Percentiles rank a stretch among this genome's conserved stretches.
Evolutionary conservation across 2,888 invertebrate genomes (phyloP).

Genomic region (Hyppa rectilinea): DNA sequence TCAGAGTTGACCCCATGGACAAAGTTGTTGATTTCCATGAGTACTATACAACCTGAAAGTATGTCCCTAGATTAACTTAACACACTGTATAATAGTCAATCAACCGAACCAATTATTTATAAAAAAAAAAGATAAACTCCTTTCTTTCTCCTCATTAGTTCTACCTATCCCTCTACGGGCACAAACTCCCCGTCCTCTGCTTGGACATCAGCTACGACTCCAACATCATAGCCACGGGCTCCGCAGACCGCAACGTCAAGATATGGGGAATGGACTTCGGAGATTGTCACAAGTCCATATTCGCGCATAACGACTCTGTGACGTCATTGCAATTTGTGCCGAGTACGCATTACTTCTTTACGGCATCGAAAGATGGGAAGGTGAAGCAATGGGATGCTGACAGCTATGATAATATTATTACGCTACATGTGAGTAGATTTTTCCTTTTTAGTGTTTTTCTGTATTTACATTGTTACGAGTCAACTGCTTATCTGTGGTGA

Average conservation of each 20-base stretch:
- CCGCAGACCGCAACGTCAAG: constrained; percentile 98
- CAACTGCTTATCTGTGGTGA: too few species aligned
- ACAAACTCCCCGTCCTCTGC: constrained; percentile 97
- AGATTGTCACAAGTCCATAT: constrained; percentile 98
- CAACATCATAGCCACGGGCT: constrained; percentile 97
- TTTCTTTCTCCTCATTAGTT: constrained; percentile 91
- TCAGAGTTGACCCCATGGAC: too few species aligned
- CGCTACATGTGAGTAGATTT: constrained; percentile 92
- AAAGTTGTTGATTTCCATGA: too few species aligned
- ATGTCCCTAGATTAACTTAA: too few species aligned
- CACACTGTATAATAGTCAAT: too few species aligned
- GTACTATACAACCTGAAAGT: too few species aligned
- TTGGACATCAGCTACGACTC: constrained; percentile 98
- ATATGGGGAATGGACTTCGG: constrained; percentile 99
- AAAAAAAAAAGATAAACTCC: not conserved
- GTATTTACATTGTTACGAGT: not conserved
- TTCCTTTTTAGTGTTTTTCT: not conserved
- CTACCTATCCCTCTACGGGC: constrained; percentile 98
- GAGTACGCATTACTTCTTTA: constrained; percentile 97
- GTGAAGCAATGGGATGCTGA: constrained; percentile 99
- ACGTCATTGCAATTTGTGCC: constrained; percentile 97
- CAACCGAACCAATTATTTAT: not conserved
- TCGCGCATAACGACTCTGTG: constrained; percentile 99
- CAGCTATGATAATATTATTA: constrained; percentile 96
- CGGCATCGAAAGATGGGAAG: constrained; percentile 97